Conservation (phyloP, 2,113 vertebrate genomes). For the Ctenodactylus gundi region DNA sequence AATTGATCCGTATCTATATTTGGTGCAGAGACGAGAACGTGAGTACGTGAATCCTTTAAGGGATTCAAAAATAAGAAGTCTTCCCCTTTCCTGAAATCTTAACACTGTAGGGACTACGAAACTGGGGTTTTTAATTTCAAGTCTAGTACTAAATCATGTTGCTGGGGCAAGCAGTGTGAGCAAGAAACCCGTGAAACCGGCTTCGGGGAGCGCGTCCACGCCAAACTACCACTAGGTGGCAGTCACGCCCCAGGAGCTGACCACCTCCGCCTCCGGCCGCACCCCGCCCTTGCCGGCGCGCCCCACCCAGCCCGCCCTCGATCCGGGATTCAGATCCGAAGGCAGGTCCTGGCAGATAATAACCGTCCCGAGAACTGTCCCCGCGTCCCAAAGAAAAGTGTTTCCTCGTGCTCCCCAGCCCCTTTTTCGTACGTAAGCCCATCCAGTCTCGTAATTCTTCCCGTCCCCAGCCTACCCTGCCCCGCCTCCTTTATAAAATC, state of each 20-base stretch:
- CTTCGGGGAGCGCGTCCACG: neutral
- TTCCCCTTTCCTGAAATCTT: neutral
- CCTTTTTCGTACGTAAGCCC: neutral
- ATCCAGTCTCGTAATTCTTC: neutral
- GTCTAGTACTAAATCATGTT: neutral
- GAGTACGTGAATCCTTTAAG: neutral
- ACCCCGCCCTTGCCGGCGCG: rapidly evolving
- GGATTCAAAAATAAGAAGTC: neutral
- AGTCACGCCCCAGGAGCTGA: constrained; percentile 19
- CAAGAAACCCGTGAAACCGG: neutral
- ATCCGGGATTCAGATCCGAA: neutral
- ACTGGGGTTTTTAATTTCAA: neutral
- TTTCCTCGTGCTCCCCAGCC: neutral
- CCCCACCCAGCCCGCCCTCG: neutral
- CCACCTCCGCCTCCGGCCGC: neutral
- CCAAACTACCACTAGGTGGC: constrained; percentile 46
- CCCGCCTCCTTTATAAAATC: neutral
- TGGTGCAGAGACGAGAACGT: neutral
- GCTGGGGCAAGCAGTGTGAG: rapidly evolving
- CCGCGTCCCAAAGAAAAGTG: too few relatives aligned
- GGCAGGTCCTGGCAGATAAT: neutral
- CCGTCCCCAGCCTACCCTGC: too few relatives aligned
- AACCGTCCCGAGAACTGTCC: neutral
- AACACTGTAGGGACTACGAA: neutral
- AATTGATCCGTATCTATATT: neutral